These are phyloP conservation scores for Hedychridium roseum DNA, from an alignment of 2,888 invertebrate species.

Conservation along the genomic window DNA sequence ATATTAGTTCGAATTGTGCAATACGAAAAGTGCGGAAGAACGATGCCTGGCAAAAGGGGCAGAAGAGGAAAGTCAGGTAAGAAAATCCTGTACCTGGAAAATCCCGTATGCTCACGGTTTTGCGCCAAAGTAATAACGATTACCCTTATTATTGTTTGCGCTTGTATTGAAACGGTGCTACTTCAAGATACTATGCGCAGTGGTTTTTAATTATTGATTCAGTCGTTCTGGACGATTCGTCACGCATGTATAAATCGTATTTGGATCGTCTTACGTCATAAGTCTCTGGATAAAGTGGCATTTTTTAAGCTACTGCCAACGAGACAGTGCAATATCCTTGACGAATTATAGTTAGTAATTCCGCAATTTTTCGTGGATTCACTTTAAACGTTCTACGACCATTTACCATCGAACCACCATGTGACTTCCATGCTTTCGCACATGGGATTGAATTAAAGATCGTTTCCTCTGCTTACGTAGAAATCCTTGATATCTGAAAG, in stretches of 20 bases:
- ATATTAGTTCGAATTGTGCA: slow-evolving; percentile 69
- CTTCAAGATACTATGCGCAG: too few relatives aligned
- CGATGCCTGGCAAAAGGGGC: slow-evolving; percentile 79
- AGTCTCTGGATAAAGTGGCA: background rate
- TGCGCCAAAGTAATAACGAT: too few relatives aligned
- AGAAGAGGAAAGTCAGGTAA: slow-evolving; percentile 79
- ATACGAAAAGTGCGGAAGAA: slow-evolving; percentile 65
- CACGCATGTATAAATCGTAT: slow-evolving; percentile 18
- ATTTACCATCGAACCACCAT: slow-evolving; percentile 36
- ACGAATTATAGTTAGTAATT: too few relatives aligned
- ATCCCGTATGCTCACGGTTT: too few relatives aligned
- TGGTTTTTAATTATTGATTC: slow-evolving; percentile 27
- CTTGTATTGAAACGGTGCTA: too few relatives aligned
- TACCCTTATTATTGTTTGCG: too few relatives aligned
- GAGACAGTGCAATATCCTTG: too few relatives aligned
- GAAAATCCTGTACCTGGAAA: too few relatives aligned
- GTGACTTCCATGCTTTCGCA: slow-evolving; percentile 47
- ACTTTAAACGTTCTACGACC: slow-evolving; percentile 3
- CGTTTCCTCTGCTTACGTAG: too few relatives aligned
- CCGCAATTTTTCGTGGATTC: too few relatives aligned
- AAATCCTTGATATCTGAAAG: too few relatives aligned
- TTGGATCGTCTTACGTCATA: slow-evolving; percentile 31
- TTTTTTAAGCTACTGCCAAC: too few relatives aligned
- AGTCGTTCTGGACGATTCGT: slow-evolving; percentile 31
- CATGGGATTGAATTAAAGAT: slow-evolving; percentile 19